Base-by-base conservation (phyloP, 2,113 vertebrate species). In the Apistogramma diplotaenia region DNA sequence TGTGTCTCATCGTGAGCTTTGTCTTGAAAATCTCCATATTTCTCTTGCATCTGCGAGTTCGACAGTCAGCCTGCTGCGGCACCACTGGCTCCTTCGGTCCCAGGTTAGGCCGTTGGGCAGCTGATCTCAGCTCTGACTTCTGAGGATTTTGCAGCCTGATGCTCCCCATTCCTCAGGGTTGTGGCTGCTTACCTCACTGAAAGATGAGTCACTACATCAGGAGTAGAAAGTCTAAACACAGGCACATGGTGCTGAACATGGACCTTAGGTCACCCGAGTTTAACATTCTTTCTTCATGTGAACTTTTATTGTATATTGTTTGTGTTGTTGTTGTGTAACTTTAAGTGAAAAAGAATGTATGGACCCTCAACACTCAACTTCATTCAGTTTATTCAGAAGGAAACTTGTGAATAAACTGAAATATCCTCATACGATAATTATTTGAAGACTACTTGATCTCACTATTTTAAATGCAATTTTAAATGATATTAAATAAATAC, bases 141-240 rank as follows among this genome's bases (percentile, higher is more conserved):
- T 55, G n/a, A 62, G 35, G 40, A 3, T 49, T 73, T 74, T 15
- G 35, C 78, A 81, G 40, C 23, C 60, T 31, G 43, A 55, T 74
- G 65, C 46, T 82, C 19, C 67, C 62, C 55, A 74, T 83, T 74
- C 31, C 67, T 70, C 72, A 67, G 8, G 35, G 54, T 18, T 49
- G 21, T 27, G 13, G 74, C 74, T 31, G 31, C 71, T 67, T 53
- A 40, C 27, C 70, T 76, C 40, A 11, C 72, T 54, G 65, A 62
- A 35, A 40, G 61, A 85, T 81, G 85, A 87, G 27, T 85, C 83
- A 87, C 29, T 40, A 23, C 18, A 4, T 80, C 8, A 54, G 19
- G 4, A 54, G 35, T 54, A 74, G 65, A 79, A 43, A 35, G 40
- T 33, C 33, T 56, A 11, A 29, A 58, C 61, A 51, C 21, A 58